Evolutionary conservation across 2,113 vertebrate genomes (phyloP).

Genomic region (Haliaeetus leucogaster): DNA sequence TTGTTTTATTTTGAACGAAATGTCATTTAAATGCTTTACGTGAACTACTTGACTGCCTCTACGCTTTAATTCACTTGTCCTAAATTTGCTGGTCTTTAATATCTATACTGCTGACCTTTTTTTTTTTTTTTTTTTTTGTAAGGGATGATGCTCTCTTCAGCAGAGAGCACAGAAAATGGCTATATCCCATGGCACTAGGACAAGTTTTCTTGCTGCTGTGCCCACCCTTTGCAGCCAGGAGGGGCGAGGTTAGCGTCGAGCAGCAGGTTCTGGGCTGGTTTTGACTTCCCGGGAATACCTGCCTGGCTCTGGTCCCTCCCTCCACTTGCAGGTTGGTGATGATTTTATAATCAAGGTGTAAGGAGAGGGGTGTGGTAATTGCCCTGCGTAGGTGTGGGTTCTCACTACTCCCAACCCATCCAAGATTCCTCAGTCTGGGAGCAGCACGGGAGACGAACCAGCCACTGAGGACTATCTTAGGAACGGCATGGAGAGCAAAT

Average conservation of each 20-base stretch:
- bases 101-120: background rate
- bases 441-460: conserved; percentile 13
- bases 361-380: conserved; percentile 61
- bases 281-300: conserved; percentile 2
- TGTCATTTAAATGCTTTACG: background rate
- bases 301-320: background rate
- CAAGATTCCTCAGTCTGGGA: conserved; percentile 53
- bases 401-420: conserved; percentile 12
- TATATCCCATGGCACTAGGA: fast-evolving
- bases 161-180: no score
- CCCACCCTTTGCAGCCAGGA: background rate
- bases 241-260: fast-evolving
- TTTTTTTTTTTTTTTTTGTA: no score
- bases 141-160: background rate
- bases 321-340: background rate
- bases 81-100: background rate
- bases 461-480: background rate
- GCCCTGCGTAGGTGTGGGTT: conserved; percentile 49
- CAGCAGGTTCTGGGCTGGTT: background rate
- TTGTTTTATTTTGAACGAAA: background rate
- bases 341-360: conserved; percentile 48
- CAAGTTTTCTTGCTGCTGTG: fast-evolving
- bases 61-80: background rate
- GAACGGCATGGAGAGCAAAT: conserved; percentile 50
- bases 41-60: background rate